Evolutionary conservation across 2,888 invertebrate genomes (phyloP), one percentile per base, ranked within the genome.

Genomic region (Punctoribates punctum): DNA sequence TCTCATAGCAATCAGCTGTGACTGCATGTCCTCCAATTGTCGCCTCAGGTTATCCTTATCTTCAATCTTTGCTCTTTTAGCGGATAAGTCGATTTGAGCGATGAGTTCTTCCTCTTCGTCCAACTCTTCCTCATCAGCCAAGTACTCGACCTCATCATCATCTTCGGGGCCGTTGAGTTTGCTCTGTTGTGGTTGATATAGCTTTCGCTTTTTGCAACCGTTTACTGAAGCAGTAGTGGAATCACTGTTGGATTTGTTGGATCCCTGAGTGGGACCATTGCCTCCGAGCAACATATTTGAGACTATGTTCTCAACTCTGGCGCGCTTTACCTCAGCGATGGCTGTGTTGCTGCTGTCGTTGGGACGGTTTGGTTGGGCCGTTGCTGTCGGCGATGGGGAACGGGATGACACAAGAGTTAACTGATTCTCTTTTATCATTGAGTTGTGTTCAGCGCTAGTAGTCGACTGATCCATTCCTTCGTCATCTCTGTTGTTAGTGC

Each of bases 121-220:
- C n/a, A 38, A 51, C 29, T 76, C 77, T 77, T 87, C 87, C 77
- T 88, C 88, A 73, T 88, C 85, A 77, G 86, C 86, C 27, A 87
- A 85, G 75, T 89, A 89, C 74, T 88, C 85, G 27, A 80, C 81
- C 62, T 80, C 79, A 9, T 79, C 79, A 20, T 82, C 82, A 29
- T 81, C 83, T 67, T 57, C 11, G 4, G 57, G 57, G 20, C 74
- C 77, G 70, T 70, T 76, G 25, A 77, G 60, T 73, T 81, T 81
- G 84, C 95, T 94, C 83, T 96, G 96, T 84, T 95, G 94, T 15
- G 96, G 96, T 82, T 95, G 94, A 83, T 96, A 96, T 42, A 96
- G 87, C 85, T 97, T 97, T 72, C 96, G 89, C 85, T 97, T 97
- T 85, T 95, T 95, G 85, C 94, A 95, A 73, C 95, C 94, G 85